phyloP scores from a whole-genome alignment of 2,797 vertebrate species.

The Pseudocheirus occidentalis region DNA sequence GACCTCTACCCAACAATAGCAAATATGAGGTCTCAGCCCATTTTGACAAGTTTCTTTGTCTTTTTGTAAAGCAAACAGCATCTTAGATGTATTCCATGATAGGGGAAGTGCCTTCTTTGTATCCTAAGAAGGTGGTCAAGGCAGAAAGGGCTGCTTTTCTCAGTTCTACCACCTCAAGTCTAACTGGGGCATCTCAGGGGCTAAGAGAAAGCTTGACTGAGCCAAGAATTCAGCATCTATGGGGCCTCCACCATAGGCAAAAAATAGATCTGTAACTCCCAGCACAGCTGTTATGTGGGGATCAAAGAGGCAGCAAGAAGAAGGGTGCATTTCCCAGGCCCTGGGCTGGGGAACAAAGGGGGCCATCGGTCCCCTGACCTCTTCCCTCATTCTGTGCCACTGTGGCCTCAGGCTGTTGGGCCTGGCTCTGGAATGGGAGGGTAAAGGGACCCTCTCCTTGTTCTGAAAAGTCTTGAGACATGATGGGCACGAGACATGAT shows the following conservation, averaged over 20 bases:
- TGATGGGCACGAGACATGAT: background rate
- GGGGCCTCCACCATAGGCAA: background rate
- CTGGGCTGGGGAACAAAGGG: background rate
- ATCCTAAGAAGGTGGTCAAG: background rate
- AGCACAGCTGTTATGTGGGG: background rate
- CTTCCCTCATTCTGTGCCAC: background rate
- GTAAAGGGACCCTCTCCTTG: background rate
- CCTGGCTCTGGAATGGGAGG: background rate
- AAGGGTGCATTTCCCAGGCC: background rate
- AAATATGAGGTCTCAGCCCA: background rate
- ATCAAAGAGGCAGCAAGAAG: background rate
- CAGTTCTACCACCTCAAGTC: background rate
- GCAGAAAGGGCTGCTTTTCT: background rate
- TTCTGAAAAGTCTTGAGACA: background rate
- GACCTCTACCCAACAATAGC: accelerated
- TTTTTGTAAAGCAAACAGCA: background rate
- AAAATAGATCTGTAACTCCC: background rate
- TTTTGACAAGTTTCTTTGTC: background rate
- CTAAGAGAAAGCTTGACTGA: background rate
- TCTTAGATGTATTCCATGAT: accelerated
- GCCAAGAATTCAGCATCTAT: background rate
- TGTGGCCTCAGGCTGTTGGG: background rate
- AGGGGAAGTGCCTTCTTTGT: background rate
- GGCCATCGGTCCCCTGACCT: background rate
- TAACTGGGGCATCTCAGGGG: background rate